These are phyloP conservation scores for Pocota personata DNA, from an alignment of 2,888 invertebrate genomes.

Conservation along the genomic window DNA sequence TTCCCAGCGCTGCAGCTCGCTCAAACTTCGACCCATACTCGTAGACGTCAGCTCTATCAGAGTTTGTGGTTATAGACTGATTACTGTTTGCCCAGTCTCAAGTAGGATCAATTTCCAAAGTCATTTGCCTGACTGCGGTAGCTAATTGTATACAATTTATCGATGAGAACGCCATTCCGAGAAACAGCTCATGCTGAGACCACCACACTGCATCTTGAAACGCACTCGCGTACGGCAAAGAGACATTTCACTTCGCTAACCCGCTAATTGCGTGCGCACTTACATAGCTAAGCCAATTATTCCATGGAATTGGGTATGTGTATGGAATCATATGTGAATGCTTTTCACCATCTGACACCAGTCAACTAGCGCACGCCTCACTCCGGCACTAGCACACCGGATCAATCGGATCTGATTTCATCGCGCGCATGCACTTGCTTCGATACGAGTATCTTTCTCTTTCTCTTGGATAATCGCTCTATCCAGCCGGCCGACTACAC, in stretches of 20 bases:
- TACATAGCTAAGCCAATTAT: conserved; percentile 50
- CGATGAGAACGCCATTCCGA: neutral
- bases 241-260: conserved; percentile 51
- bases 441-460: conserved; percentile 10
- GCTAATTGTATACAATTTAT: neutral
- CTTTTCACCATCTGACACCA: conserved; percentile 15
- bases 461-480: conserved; percentile 3
- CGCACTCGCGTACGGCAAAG: conserved; percentile 31
- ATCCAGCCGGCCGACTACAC: neutral
- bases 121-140: neutral
- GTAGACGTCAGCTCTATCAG: too few relatives aligned
- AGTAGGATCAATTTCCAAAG: neutral
- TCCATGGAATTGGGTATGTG: neutral
- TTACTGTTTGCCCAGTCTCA: too few relatives aligned
- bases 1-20: too few relatives aligned
- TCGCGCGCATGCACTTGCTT: conserved; percentile 29
- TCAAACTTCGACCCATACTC: too few relatives aligned
- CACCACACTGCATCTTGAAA: neutral
- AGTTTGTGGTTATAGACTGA: too few relatives aligned
- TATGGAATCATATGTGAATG: neutral
- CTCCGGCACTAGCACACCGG: neutral
- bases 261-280: conserved; percentile 54
- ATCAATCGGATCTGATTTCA: conserved; percentile 38
- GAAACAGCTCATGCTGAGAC: neutral
- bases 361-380: neutral